A percentile compares a stretch with the other conserved stretches of the same genome.
phyloP scores from a whole-genome alignment of 1,140 invertebrate species.

The Parapsyche elsis region DNA sequence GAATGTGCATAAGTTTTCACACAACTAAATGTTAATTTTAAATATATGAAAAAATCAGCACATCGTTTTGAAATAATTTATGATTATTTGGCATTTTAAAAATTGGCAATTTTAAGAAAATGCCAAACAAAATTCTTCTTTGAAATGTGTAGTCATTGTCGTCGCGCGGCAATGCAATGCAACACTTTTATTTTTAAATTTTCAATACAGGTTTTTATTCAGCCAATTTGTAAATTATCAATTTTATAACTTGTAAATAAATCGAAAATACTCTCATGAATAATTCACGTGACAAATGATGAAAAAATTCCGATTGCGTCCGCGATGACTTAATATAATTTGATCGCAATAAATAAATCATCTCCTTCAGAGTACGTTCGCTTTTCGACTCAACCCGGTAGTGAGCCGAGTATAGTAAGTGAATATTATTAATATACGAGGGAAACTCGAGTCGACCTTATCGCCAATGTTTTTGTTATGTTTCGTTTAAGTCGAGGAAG shows the following conservation, averaged over 20 bases:
- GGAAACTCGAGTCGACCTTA: neutral
- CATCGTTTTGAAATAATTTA: neutral
- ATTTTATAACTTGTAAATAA: constrained; percentile 36
- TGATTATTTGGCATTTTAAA: neutral
- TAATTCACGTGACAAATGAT: constrained; percentile 39
- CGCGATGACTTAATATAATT: constrained; percentile 17
- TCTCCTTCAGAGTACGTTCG: neutral
- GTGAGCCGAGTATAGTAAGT: neutral
- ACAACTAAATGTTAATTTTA: no score
- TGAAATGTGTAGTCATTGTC: no score
- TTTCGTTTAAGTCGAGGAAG: constrained; percentile 2
- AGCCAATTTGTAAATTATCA: constrained; percentile 29
- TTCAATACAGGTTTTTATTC: neutral
- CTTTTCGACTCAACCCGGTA: no score
- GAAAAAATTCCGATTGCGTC: constrained; percentile 20
- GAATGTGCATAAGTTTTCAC: no score
- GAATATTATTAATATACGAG: constrained; percentile 18
- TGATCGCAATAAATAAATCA: neutral
- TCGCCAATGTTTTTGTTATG: neutral
- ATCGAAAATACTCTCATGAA: constrained; percentile 34
- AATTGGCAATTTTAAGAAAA: neutral
- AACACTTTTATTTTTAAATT: no score
- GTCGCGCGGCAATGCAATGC: no score
- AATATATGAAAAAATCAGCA: no score
- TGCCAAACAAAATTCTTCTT: neutral